Evolutionary conservation across 2,888 invertebrate genomes (phyloP).

Genomic region (Formica aserva): DNA sequence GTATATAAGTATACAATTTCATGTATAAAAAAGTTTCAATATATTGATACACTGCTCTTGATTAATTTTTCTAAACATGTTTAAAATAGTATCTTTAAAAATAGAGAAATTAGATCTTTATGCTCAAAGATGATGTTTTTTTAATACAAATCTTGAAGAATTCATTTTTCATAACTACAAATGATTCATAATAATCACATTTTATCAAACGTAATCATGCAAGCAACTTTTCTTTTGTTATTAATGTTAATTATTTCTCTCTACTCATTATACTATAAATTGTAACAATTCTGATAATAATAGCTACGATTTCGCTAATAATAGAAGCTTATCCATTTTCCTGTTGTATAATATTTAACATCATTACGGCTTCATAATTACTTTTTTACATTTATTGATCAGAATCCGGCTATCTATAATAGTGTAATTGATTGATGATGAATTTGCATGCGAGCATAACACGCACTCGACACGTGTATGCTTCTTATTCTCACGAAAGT

Average conservation of each 20-base stretch:
- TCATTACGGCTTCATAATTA: not conserved
- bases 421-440: conserved; percentile 17
- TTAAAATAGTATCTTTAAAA: not conserved
- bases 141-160: not conserved
- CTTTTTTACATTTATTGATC: conserved; percentile 26
- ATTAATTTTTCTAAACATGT: not conserved
- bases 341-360: not conserved
- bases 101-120: not conserved
- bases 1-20: too few relatives aligned
- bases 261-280: not conserved
- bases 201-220: not conserved
- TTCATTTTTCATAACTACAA: not conserved
- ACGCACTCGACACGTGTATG: conserved; percentile 27
- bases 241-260: not conserved
- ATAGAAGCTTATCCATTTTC: conserved; percentile 20
- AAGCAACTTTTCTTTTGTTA: not conserved
- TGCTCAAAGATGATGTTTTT: not conserved
- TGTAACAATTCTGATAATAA: conserved; percentile 11
- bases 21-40: too few relatives aligned
- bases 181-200: not conserved
- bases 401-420: conserved; percentile 32
- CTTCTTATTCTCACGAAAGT: conserved; percentile 23
- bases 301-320: not conserved
- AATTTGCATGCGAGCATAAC: conserved; percentile 31
- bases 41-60: too few relatives aligned